Evolutionary conservation across 2,888 invertebrate species (phyloP).

Genomic region (Athalia cordata): DNA sequence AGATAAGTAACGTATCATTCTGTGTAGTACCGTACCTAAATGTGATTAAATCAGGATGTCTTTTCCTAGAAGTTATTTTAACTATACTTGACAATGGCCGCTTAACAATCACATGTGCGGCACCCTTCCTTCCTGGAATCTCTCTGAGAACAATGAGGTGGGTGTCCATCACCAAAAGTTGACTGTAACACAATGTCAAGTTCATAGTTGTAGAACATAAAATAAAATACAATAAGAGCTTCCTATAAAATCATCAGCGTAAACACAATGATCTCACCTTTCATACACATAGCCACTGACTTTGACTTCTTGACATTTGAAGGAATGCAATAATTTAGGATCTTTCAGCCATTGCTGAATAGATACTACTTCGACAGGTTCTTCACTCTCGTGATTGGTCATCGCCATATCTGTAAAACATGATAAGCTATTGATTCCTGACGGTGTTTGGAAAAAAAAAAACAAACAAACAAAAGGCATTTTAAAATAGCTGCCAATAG

Average conservation of each 20-base stretch:
- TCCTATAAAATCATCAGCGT: neutral
- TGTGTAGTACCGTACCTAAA: slow-evolving; percentile 95
- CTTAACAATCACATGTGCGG: slow-evolving; percentile 90
- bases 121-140: slow-evolving; percentile 84
- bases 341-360: slow-evolving; percentile 88
- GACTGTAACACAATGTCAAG: slow-evolving; percentile 75
- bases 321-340: slow-evolving; percentile 89
- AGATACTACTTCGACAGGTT: slow-evolving; percentile 87
- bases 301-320: slow-evolving; percentile 94
- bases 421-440: neutral
- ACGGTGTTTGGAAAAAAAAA: no score
- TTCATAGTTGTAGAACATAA: neutral
- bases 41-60: slow-evolving; percentile 96
- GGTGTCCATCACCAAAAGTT: slow-evolving; percentile 88
- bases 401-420: slow-evolving; percentile 68
- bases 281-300: slow-evolving; percentile 92
- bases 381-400: slow-evolving; percentile 75
- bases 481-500: no score
- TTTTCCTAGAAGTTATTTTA: slow-evolving; percentile 97
- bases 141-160: slow-evolving; percentile 92
- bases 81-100: slow-evolving; percentile 94
- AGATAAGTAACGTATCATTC: slow-evolving; percentile 86
- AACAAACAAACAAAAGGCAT: neutral
- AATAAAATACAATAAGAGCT: neutral
- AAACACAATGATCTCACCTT: slow-evolving; percentile 70